Evolutionary conservation across 2,797 vertebrate genomes (phyloP).

Genomic region (Gobionotothen gibberifrons): DNA sequence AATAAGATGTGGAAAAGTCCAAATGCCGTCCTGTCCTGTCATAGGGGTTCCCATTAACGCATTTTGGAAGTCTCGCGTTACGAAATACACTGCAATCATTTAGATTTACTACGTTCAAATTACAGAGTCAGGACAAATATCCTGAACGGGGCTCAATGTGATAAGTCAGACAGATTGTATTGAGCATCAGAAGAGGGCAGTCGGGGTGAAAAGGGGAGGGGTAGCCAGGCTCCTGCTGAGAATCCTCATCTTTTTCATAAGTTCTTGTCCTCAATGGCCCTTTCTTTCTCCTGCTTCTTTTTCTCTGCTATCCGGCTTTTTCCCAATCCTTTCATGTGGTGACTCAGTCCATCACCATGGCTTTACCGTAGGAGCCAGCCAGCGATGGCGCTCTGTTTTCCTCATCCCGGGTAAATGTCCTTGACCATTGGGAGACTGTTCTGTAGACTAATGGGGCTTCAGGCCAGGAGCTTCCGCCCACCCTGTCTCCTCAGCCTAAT

Average conservation of each 20-base stretch:
- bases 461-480: conserved; percentile 60
- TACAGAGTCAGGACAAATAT: conserved; percentile 54
- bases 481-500: conserved; percentile 69
- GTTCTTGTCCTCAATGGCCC: conserved; percentile 45
- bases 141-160: conserved; percentile 42
- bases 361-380: conserved; percentile 53
- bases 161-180: conserved; percentile 71
- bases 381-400: conserved; percentile 67
- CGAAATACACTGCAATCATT: conserved; percentile 61
- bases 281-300: conserved; percentile 43
- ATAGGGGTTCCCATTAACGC: conserved; percentile 28
- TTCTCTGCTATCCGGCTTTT: conserved; percentile 31
- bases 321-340: conserved; percentile 70
- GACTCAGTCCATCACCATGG: conserved; percentile 53
- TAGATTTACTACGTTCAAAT: conserved; percentile 72
- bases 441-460: conserved; percentile 54
- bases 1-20: conserved; percentile 54
- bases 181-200: conserved; percentile 49
- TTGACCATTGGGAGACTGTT: conserved; percentile 59
- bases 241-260: conserved; percentile 50
- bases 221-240: conserved; percentile 56
- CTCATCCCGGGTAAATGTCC: conserved; percentile 69
- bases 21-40: conserved; percentile 32
- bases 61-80: conserved; percentile 47
- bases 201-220: conserved; percentile 21